Conservation (phyloP, 37 sponge, comb jelly and placozoan species). For the Bolinopsis microptera region DNA sequence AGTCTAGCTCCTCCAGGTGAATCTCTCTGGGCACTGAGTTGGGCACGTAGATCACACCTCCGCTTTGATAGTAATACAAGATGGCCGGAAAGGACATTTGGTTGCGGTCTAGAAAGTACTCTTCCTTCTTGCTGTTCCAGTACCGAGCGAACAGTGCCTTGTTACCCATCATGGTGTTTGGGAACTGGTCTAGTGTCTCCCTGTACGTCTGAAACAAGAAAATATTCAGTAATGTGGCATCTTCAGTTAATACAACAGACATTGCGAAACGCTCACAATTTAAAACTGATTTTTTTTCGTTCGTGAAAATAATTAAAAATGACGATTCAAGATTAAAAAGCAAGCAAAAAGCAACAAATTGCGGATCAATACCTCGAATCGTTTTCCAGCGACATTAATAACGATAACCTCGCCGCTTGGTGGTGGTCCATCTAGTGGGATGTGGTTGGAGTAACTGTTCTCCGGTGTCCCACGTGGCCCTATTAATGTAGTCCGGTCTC, state of each 20-base stretch:
- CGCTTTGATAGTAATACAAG: conserved; percentile 43
- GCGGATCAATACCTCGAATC: conserved; percentile 3
- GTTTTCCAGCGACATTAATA: conserved; percentile 3
- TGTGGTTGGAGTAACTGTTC: background rate
- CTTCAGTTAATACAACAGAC: no score
- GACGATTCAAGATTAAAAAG: no score
- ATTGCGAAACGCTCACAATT: no score
- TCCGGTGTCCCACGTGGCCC: background rate
- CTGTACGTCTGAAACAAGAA: conserved; percentile 44
- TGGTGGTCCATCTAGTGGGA: background rate
- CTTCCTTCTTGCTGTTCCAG: conserved; percentile 25
- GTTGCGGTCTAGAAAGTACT: conserved; percentile 50
- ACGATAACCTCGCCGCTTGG: background rate
- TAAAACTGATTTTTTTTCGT: no score
- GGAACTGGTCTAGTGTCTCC: conserved; percentile 11
- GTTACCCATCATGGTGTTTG: conserved; percentile 12
- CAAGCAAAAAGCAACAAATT: no score
- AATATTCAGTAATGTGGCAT: no score
- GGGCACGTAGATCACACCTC: conserved; percentile 14
- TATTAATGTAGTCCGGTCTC: conserved; percentile 8
- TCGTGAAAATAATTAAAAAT: no score
- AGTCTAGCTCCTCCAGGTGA: conserved; percentile 26
- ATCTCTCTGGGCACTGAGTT: conserved; percentile 35
- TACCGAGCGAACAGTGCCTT: background rate
- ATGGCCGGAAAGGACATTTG: conserved; percentile 54